Percentiles rank a stretch among this genome's conserved stretches.
phyloP scores from a whole-genome alignment of 2,797 vertebrate species.

The Gadopsis bispinosus region DNA sequence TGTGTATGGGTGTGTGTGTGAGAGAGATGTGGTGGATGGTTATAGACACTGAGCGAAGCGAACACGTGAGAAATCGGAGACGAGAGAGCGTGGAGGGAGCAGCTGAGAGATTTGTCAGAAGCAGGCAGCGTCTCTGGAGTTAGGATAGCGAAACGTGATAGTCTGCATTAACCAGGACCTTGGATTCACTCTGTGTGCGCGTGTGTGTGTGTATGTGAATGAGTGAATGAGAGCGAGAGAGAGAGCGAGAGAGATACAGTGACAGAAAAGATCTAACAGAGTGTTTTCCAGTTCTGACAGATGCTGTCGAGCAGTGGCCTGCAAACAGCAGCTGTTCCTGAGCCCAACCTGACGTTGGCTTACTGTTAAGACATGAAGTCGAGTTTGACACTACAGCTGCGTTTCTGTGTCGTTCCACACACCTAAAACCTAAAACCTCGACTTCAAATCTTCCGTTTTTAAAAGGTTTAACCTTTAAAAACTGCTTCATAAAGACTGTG shows the following conservation, averaged over 20 bases:
- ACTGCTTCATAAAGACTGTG: neutral
- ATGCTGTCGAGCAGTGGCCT: conserved; percentile 32
- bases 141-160: conserved; percentile 51
- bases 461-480: neutral
- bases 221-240: neutral
- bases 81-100: conserved; percentile 26
- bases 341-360: conserved; percentile 29
- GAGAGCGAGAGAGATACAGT: conserved; percentile 10
- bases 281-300: conserved; percentile 49
- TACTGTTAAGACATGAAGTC: neutral
- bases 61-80: conserved; percentile 43
- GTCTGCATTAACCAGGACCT: conserved; percentile 43
- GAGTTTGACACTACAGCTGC: neutral
- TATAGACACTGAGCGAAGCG: conserved; percentile 39
- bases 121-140: conserved; percentile 42
- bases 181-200: conserved; percentile 14
- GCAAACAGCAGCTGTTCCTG: conserved; percentile 55
- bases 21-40: conserved; percentile 5
- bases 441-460: neutral
- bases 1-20: neutral
- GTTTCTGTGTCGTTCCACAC: neutral
- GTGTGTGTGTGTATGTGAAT: neutral
- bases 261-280: conserved; percentile 41
- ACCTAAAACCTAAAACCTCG: neutral
- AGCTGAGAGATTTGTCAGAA: conserved; percentile 46